Percentiles rank a stretch among this genome's conserved stretches.
phyloP scores from a whole-genome alignment of 2,888 invertebrate genomes.

The Laothoe populi region DNA sequence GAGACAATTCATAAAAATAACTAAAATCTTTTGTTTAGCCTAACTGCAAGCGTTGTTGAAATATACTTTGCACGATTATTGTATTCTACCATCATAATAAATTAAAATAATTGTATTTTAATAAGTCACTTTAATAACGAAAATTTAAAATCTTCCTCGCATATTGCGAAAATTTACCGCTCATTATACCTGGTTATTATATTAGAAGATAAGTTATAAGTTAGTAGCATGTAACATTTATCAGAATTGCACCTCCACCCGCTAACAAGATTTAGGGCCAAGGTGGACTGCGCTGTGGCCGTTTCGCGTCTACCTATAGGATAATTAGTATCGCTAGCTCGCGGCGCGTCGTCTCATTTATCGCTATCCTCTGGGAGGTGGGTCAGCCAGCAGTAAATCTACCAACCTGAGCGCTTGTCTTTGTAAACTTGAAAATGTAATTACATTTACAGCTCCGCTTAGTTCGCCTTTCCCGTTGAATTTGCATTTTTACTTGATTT shows the following conservation, averaged over 20 bases:
- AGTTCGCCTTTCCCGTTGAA: conserved; percentile 73
- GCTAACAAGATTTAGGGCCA: conserved; percentile 75
- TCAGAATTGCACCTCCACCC: conserved; percentile 69
- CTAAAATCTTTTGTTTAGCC: too few relatives aligned
- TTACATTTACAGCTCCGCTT: conserved; percentile 82
- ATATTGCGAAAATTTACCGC: background rate
- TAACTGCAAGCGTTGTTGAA: too few relatives aligned
- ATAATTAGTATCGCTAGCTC: conserved; percentile 83
- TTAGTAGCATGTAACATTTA: conserved; percentile 55
- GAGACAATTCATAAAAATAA: too few relatives aligned
- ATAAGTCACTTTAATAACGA: too few relatives aligned
- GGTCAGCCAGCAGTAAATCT: conserved; percentile 83
- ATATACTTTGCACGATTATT: too few relatives aligned
- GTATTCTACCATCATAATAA: background rate
- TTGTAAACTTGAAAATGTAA: conserved; percentile 84
- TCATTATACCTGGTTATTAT: conserved; percentile 2
- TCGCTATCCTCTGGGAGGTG: conserved; percentile 77
- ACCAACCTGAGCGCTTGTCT: conserved; percentile 82
- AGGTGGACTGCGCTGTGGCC: conserved; percentile 52
- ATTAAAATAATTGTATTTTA: too few relatives aligned
- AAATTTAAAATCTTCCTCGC: too few relatives aligned
- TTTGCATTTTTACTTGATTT: conserved; percentile 79
- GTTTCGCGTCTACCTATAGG: conserved; percentile 74
- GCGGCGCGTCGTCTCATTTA: conserved; percentile 81
- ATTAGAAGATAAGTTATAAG: conserved; percentile 23